These are phyloP conservation scores for Diglossa cyanea DNA, from an alignment of 2,797 vertebrate genomes.

Conservation along the genomic window DNA sequence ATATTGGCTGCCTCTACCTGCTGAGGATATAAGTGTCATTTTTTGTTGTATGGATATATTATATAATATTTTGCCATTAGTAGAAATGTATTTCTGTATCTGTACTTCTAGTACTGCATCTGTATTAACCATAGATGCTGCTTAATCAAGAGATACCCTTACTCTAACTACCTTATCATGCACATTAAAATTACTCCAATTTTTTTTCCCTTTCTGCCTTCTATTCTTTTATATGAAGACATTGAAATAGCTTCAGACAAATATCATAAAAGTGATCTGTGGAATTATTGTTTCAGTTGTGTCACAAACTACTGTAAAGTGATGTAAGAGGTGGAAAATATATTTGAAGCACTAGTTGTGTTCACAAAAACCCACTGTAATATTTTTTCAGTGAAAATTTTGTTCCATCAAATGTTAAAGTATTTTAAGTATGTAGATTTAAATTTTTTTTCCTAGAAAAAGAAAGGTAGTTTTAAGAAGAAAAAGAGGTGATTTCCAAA, in stretches of 20 bases:
- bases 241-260: neutral
- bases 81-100: neutral
- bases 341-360: neutral
- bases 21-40: neutral
- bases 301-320: neutral
- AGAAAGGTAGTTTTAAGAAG: neutral
- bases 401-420: neutral
- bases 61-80: neutral
- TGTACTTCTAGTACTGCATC: neutral
- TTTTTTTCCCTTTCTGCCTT: neutral
- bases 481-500: neutral
- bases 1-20: neutral
- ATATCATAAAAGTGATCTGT: neutral
- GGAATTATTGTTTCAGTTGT: neutral
- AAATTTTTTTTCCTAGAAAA: neutral
- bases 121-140: neutral
- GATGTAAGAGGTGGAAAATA: neutral
- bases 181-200: neutral
- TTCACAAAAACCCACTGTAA: neutral
- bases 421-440: neutral
- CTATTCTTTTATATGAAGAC: neutral
- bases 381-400: neutral
- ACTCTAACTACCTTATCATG: neutral
- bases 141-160: neutral
- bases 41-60: neutral